phyloP scores from a whole-genome alignment of 2,888 invertebrate genomes.

The Phaonia tiefii region DNA sequence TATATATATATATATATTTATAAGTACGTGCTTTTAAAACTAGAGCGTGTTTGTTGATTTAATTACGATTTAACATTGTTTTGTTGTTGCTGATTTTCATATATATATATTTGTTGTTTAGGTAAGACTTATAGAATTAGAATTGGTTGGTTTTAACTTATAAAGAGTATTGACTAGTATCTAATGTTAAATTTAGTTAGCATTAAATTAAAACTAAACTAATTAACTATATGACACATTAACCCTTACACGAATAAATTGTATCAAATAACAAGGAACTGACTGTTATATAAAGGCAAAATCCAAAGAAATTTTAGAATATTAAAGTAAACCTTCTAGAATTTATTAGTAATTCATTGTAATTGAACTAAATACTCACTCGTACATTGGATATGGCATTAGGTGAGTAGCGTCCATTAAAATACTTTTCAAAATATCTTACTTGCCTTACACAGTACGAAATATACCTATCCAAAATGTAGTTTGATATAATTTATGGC shows the following conservation, averaged over 20 bases:
- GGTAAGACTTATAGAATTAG: constrained; percentile 50
- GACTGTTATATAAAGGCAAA: constrained; percentile 13
- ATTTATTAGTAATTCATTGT: too few species aligned
- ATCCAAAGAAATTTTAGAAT: too few species aligned
- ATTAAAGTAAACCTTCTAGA: too few species aligned
- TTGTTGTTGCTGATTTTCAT: constrained; percentile 39
- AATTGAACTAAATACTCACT: too few species aligned
- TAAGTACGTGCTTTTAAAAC: constrained; percentile 66
- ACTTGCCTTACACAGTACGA: too few species aligned
- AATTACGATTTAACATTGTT: constrained; percentile 28
- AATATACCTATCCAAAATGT: too few species aligned
- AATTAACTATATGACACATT: constrained; percentile 62
- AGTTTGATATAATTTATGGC: too few species aligned
- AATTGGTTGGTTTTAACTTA: constrained; percentile 56
- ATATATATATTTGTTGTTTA: constrained; percentile 9
- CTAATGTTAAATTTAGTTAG: constrained; percentile 58
- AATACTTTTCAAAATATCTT: too few species aligned
- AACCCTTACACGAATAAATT: constrained; percentile 32
- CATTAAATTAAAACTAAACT: constrained; percentile 45
- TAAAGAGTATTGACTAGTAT: constrained; percentile 62
- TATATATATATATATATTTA: constrained; percentile 48
- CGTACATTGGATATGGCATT: too few species aligned
- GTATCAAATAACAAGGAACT: constrained; percentile 14
- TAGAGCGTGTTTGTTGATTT: constrained; percentile 59
- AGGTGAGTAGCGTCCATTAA: too few species aligned